Conservation (phyloP, 2,888 invertebrate genomes). For the Aplocera efformata region DNA sequence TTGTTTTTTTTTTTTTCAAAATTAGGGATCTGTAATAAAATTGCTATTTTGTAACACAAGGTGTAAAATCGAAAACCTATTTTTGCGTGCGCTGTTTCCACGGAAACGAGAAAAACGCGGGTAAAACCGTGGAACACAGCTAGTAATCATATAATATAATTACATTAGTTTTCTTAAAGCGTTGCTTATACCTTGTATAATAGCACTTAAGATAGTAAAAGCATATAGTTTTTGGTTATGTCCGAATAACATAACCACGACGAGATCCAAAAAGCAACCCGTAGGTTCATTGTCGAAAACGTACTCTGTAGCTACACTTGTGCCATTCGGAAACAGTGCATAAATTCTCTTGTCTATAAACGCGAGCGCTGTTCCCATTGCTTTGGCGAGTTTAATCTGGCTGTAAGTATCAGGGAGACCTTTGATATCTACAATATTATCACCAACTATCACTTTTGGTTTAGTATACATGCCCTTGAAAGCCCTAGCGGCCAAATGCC, state of each 20-base stretch:
- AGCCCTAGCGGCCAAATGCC: too few relatives aligned
- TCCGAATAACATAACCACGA: conserved; percentile 6
- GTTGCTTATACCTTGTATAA: conserved; percentile 4
- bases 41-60: too few relatives aligned
- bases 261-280: conserved; percentile 7
- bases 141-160: too few relatives aligned
- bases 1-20: too few relatives aligned
- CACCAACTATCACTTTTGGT: conserved; percentile 9
- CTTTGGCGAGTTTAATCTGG: conserved; percentile 8
- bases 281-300: conserved; percentile 9
- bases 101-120: too few relatives aligned
- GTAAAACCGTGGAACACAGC: too few relatives aligned
- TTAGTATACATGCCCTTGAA: conserved; percentile 5
- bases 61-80: too few relatives aligned
- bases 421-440: conserved; percentile 1
- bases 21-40: too few relatives aligned
- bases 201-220: not conserved
- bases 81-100: too few relatives aligned
- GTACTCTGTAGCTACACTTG: conserved; percentile 2
- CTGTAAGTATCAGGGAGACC: conserved; percentile 7
- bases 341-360: conserved; percentile 6
- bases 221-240: conserved; percentile 7
- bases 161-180: too few relatives aligned
- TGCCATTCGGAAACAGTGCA: conserved; percentile 12
- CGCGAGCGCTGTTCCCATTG: not conserved